A percentile compares a stretch with the other conserved stretches of the same genome.
These are phyloP conservation scores for Stigmatopora argus DNA, from an alignment of 2,113 vertebrate genomes.

Conservation along the genomic window DNA sequence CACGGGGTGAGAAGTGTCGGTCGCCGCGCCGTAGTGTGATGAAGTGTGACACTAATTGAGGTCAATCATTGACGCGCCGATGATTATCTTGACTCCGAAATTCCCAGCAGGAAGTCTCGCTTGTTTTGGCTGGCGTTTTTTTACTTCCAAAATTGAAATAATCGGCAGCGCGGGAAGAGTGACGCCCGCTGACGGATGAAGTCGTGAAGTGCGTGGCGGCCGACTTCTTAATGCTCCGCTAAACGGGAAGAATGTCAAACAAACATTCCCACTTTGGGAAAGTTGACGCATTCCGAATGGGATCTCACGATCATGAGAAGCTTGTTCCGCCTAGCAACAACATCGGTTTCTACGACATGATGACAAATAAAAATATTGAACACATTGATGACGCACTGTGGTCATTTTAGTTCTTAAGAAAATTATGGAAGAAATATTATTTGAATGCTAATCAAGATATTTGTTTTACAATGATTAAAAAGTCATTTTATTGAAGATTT, in stretches of 20 bases:
- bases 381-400: background rate
- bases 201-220: background rate
- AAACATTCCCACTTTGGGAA: conserved; percentile 4
- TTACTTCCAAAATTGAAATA: background rate
- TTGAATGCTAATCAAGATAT: too few relatives aligned
- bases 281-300: background rate
- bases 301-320: background rate
- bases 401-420: too few relatives aligned
- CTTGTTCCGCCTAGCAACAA: conserved; percentile 3
- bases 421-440: too few relatives aligned
- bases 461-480: too few relatives aligned
- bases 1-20: background rate
- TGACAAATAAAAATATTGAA: background rate
- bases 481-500: too few relatives aligned
- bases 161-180: background rate
- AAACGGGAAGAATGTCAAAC: background rate
- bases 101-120: conserved; percentile 5
- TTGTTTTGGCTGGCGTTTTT: background rate
- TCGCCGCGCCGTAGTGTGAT: background rate
- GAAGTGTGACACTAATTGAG: conserved; percentile 9
- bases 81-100: conserved; percentile 3
- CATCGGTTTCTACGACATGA: background rate
- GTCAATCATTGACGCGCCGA: background rate
- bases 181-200: conserved; percentile 1
- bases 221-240: background rate